phyloP scores from a whole-genome alignment of 2,113 vertebrate species.

The Noturus placidus region DNA sequence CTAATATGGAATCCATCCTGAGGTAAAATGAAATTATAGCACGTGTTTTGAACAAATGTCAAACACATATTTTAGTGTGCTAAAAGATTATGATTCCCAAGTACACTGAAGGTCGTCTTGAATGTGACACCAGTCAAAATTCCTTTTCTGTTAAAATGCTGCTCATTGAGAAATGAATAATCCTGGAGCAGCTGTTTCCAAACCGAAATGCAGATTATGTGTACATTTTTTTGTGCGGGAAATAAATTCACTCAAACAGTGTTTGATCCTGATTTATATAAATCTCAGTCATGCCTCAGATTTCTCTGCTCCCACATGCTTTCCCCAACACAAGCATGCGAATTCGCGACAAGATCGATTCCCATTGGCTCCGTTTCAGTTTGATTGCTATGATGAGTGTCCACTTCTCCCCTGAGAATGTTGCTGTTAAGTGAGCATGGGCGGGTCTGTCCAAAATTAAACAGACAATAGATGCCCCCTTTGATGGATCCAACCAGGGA shows the following conservation, averaged over 20 bases:
- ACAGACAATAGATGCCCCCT: not conserved
- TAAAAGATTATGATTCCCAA: not conserved
- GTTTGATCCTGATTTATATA: not conserved
- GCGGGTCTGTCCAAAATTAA: constrained; percentile 46
- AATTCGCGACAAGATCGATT: constrained; percentile 48
- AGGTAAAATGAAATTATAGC: not conserved
- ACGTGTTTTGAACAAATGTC: not conserved
- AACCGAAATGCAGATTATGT: not conserved
- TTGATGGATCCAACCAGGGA: constrained; percentile 18
- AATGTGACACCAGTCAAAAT: not conserved
- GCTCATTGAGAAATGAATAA: not conserved
- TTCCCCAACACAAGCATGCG: constrained; percentile 29
- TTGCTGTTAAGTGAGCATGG: constrained; percentile 26
- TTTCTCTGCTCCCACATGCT: not conserved
- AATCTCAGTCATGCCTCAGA: not conserved
- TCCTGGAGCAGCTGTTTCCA: not conserved
- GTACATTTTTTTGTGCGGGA: not conserved
- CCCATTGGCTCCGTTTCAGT: constrained; percentile 29
- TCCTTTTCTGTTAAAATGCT: not conserved
- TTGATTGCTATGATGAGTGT: constrained; percentile 31
- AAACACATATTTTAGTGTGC: not conserved
- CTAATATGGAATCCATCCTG: not conserved
- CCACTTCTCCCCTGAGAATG: constrained; percentile 34
- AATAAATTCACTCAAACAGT: not conserved
- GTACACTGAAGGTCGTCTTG: not conserved